phyloP scores from a whole-genome alignment of 2,888 invertebrate genomes.

The Chironomus riparius region DNA sequence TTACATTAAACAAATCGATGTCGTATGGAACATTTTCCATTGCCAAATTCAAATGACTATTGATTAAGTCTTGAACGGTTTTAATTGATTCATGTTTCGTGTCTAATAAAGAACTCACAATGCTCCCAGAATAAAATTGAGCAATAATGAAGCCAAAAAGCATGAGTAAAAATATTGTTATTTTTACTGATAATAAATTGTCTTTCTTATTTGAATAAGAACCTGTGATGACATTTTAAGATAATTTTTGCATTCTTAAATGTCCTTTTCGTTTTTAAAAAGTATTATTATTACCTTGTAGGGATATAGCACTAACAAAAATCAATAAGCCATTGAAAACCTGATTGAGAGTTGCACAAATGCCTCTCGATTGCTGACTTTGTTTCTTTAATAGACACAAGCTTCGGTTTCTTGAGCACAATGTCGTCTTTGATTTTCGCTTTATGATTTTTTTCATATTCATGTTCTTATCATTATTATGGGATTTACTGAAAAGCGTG shows the following conservation, averaged over 20 bases:
- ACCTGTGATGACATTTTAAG: not conserved
- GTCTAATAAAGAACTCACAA: slow-evolving; percentile 55
- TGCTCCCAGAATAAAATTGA: slow-evolving; percentile 61
- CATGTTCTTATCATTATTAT: not conserved
- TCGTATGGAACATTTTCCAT: slow-evolving; percentile 56
- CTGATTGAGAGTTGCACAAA: not conserved
- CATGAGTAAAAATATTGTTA: slow-evolving; percentile 37
- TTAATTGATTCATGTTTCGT: slow-evolving; percentile 53
- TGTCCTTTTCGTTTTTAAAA: too few species aligned
- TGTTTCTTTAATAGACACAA: not conserved
- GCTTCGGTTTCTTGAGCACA: not conserved
- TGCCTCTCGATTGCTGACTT: not conserved
- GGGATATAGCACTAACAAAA: slow-evolving; percentile 42
- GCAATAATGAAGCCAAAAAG: slow-evolving; percentile 53
- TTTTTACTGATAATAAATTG: not conserved
- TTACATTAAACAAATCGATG: slow-evolving; percentile 54
- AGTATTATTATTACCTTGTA: slow-evolving; percentile 42
- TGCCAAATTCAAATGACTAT: slow-evolving; percentile 51
- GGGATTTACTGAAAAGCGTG: not conserved
- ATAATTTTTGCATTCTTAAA: too few species aligned
- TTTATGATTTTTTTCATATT: not conserved
- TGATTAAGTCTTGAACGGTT: slow-evolving; percentile 49
- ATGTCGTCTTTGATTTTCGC: not conserved
- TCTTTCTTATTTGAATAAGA: not conserved
- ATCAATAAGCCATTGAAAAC: slow-evolving; percentile 34